phyloP scores from a whole-genome alignment of 2,113 vertebrate genomes.

The Phodopus roborovskii region DNA sequence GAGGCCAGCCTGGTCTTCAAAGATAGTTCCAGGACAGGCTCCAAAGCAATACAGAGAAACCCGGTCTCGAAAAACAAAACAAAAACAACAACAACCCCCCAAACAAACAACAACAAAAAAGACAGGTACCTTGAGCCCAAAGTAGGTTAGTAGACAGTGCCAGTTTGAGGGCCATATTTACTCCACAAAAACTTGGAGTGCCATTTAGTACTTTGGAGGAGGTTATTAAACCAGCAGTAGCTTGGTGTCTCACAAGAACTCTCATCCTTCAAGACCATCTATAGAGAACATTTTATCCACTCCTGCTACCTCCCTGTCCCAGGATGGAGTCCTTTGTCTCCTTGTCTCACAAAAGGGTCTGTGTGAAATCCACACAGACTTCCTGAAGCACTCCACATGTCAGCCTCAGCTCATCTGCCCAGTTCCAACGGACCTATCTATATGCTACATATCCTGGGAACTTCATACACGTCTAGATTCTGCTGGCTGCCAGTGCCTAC shows the following conservation, averaged over 20 bases:
- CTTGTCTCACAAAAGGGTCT: not conserved
- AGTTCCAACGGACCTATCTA: not conserved
- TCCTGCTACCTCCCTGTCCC: not conserved
- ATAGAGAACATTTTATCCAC: constrained; percentile 8
- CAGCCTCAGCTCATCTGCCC: not conserved
- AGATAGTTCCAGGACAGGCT: too few relatives aligned
- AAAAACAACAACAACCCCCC: not conserved
- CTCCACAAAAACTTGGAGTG: not conserved
- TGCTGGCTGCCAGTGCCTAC: not conserved
- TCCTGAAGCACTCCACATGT: not conserved
- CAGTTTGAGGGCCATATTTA: constrained; percentile 40
- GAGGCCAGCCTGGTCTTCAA: too few relatives aligned
- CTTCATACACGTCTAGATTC: not conserved
- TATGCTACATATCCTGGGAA: not conserved
- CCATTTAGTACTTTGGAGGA: not conserved
- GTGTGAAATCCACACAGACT: not conserved
- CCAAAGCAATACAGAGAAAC: too few relatives aligned
- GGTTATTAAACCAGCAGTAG: constrained; percentile 57
- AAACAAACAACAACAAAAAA: not conserved
- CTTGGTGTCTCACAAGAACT: constrained; percentile 33
- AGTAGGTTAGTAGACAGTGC: constrained; percentile 34
- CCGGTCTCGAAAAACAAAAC: not conserved
- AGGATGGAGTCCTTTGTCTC: not conserved
- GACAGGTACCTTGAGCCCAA: not conserved
- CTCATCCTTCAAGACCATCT: constrained; percentile 36